phyloP scores from a whole-genome alignment of 2,888 invertebrate genomes.

The Ischnura elegans region DNA sequence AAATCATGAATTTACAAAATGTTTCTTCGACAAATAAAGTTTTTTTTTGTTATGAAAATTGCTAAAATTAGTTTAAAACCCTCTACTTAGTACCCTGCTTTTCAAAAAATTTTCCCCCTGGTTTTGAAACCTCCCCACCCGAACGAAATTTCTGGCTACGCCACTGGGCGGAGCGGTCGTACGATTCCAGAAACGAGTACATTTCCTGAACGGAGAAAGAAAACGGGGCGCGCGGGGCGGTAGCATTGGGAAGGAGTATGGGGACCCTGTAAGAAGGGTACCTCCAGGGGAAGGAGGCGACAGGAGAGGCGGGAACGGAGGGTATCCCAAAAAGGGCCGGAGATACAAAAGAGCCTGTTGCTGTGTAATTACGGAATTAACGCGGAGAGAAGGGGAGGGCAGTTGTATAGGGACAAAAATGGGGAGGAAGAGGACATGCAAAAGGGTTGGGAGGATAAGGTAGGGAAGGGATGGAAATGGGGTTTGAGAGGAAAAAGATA shows the following conservation, averaged over 20 bases:
- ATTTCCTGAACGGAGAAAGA: neutral
- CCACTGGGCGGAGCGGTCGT: too few relatives aligned
- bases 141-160: too few relatives aligned
- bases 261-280: neutral
- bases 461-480: neutral
- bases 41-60: too few relatives aligned
- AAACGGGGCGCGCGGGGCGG: neutral
- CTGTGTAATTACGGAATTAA: conserved; percentile 63
- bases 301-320: neutral
- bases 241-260: neutral
- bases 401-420: neutral
- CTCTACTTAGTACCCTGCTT: too few relatives aligned
- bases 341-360: conserved; percentile 63
- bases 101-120: too few relatives aligned
- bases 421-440: neutral
- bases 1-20: too few relatives aligned
- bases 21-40: too few relatives aligned
- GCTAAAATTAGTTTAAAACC: too few relatives aligned
- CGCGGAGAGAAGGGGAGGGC: neutral
- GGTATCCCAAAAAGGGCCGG: conserved; percentile 13
- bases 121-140: too few relatives aligned
- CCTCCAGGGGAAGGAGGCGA: neutral
- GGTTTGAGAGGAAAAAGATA: neutral
- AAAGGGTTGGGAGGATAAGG: neutral
- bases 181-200: neutral